phyloP scores from a whole-genome alignment of 2,113 vertebrate species.

The Psittacula cyanocephala region DNA sequence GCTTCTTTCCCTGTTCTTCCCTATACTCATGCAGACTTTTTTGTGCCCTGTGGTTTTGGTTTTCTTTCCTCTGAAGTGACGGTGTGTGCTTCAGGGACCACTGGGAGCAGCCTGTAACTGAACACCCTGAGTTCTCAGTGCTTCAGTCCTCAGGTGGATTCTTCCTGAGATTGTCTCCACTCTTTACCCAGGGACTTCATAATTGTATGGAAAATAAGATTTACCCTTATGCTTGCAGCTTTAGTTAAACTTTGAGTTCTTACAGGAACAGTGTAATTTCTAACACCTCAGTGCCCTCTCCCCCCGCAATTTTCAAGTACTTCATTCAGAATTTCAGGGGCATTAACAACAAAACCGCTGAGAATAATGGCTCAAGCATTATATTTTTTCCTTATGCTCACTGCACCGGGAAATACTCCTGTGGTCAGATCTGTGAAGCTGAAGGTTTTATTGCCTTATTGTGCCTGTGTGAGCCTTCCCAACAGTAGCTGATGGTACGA shows the following conservation, averaged over 20 bases:
- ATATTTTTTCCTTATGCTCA: not conserved
- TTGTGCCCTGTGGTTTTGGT: not conserved
- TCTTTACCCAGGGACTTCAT: not conserved
- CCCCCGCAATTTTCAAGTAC: not conserved
- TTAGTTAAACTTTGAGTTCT: not conserved
- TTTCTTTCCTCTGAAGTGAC: not conserved
- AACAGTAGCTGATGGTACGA: accelerated
- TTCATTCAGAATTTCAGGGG: not conserved
- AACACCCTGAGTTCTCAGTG: not conserved
- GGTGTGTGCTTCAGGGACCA: not conserved
- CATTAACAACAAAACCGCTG: not conserved
- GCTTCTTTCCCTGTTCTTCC: not conserved
- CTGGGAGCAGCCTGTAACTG: not conserved
- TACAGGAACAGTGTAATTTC: not conserved
- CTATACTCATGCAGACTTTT: not conserved
- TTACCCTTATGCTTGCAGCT: not conserved
- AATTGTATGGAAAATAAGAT: not conserved
- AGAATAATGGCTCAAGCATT: not conserved
- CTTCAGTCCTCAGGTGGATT: not conserved
- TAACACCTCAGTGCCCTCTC: not conserved
- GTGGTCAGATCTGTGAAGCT: not conserved
- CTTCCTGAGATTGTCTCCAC: not conserved
- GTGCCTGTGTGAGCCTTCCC: not conserved
- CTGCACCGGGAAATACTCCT: not conserved
- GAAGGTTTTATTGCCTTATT: not conserved